Conservation (phyloP, 2,888 invertebrate genomes). For the Morpho helenor region DNA sequence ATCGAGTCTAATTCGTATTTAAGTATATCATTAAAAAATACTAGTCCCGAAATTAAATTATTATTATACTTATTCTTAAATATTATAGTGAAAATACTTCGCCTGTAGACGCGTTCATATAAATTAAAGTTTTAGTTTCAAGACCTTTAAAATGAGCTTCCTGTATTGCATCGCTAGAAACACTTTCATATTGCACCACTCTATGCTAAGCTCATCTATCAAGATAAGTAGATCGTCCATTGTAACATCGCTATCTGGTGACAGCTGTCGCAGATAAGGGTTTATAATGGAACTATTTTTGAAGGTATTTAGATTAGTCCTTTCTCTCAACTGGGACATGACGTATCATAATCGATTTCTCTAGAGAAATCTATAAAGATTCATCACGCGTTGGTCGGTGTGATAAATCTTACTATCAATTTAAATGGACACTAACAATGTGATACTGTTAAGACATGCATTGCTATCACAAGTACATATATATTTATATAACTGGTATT, state of each 20-base stretch:
- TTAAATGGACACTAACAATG: too few relatives aligned
- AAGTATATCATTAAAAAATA: too few relatives aligned
- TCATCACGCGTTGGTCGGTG: neutral
- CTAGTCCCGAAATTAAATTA: too few relatives aligned
- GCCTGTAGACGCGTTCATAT: too few relatives aligned
- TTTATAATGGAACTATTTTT: conserved; percentile 38
- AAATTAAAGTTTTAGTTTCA: too few relatives aligned
- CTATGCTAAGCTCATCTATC: conserved; percentile 27
- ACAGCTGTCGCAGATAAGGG: conserved; percentile 58
- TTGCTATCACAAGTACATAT: too few relatives aligned
- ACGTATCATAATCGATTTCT: conserved; percentile 7
- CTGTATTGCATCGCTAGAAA: neutral
- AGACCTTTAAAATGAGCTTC: conserved; percentile 3
- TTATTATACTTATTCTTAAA: too few relatives aligned
- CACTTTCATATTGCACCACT: conserved; percentile 22
- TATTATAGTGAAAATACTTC: too few relatives aligned
- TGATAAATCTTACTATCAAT: neutral
- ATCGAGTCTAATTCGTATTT: too few relatives aligned
- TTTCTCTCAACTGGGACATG: conserved; percentile 38
- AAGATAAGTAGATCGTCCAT: conserved; percentile 36
- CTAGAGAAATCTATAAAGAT: neutral
- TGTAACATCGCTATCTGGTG: conserved; percentile 49
- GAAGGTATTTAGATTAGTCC: conserved; percentile 34
- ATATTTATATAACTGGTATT: too few relatives aligned
- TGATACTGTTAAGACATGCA: too few relatives aligned